Evolutionary conservation across 2,113 vertebrate species (phyloP), one percentile per base, ranked within the genome.

Genomic region (Melanerpes aurifrons): DNA sequence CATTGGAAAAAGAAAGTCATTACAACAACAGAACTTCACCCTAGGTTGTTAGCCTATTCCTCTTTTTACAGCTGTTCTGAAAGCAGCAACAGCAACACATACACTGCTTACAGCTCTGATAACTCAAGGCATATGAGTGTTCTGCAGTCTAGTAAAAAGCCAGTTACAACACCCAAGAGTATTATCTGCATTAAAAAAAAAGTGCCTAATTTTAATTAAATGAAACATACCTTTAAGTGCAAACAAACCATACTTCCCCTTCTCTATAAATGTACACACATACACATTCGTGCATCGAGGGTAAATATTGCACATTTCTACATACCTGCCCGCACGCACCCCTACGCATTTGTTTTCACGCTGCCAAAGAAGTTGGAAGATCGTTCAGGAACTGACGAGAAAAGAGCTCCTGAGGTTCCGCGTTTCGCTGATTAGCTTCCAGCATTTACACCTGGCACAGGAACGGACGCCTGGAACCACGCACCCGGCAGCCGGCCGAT

Each of bases 341-440:
- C 4, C 9, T 4, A 14, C 28, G 15, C 26, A 2, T 3, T 31
- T 13, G 37, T 16, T n/a, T n/a, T 28, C 6, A 2, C 0, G 57
- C 62, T 28, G 62, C 40, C 4, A 21, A 24, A 64, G 31, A 59
- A 53, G 12, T 21, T 53, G 50, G 22, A 79, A 16, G 7, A 14
- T 7, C 40, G 7, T 2, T 1, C n/a, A 4, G 3, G 32, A 8
- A 19, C 1, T 16, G 0, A 15, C 1, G 21, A 43, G 56, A 29
- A 2, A 11, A 0, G 29, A 57, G 50, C 26, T 4, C 18, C 13
- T 4, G 29, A 26, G 12, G 48, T 21, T 37, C 32, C 6, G 32
- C 4, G 24, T 35, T 18, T 35, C 32, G n/a, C n/a, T 9, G n/a
- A 16, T 53, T 53, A 25, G 11, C n/a, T 50, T 32, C n/a, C 21